Conservation (phyloP, 2,113 vertebrate genomes). For the Dromaius novaehollandiae region DNA sequence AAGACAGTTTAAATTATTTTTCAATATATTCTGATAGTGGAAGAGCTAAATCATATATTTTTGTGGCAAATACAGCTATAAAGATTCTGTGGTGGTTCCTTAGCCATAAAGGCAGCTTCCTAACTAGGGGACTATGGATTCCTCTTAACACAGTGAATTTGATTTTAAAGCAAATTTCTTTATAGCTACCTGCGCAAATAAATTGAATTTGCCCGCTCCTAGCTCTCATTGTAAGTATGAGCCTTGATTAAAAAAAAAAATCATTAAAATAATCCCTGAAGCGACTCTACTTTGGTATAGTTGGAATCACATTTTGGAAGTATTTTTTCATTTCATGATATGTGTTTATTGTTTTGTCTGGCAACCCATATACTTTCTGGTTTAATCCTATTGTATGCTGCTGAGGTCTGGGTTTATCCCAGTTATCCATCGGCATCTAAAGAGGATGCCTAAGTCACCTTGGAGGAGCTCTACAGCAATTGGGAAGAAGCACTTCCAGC, state of each 20-base stretch:
- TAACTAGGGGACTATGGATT: neutral
- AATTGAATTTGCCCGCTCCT: neutral
- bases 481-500: neutral
- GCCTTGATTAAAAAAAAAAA: neutral
- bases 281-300: neutral
- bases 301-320: neutral
- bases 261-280: slow-evolving; percentile 1
- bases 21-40: slow-evolving; percentile 63
- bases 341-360: neutral
- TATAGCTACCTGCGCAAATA: neutral
- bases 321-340: neutral
- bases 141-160: neutral
- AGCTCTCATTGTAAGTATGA: neutral
- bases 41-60: slow-evolving; percentile 63
- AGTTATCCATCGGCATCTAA: neutral
- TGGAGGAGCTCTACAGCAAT: neutral
- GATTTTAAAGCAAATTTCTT: slow-evolving; percentile 27
- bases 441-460: neutral
- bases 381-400: neutral
- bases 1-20: slow-evolving; percentile 76
- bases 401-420: neutral
- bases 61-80: slow-evolving; percentile 52
- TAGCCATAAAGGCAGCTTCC: slow-evolving; percentile 12
- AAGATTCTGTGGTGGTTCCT: slow-evolving; percentile 52
- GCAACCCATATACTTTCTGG: neutral